Percentiles rank a stretch among this genome's conserved stretches.
Evolutionary conservation across 2,113 vertebrate species (phyloP).

Genomic region (Anolis sagrei): DNA sequence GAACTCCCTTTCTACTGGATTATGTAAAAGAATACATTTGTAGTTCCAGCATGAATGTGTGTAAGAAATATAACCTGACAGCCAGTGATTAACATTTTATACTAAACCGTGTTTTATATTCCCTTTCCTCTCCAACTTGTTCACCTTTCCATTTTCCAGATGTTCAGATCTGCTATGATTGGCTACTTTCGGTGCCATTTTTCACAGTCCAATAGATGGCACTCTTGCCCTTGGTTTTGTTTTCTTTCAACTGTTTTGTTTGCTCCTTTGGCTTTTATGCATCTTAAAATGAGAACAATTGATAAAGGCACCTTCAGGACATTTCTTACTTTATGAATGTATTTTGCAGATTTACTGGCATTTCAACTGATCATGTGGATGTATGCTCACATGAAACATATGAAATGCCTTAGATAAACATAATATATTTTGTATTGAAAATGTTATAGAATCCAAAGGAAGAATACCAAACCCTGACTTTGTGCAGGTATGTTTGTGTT

Average conservation of each 20-base stretch:
- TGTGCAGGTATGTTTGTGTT: background rate
- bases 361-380: background rate
- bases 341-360: background rate
- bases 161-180: conserved; percentile 23
- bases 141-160: conserved; percentile 34
- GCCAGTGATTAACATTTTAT: conserved; percentile 32
- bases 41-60: background rate
- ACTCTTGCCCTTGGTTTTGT: conserved; percentile 61
- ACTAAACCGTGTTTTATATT: conserved; percentile 14
- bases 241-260: conserved; percentile 38
- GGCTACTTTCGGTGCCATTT: conserved; percentile 41
- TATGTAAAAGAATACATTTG: conserved; percentile 11
- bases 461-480: background rate
- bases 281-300: conserved; percentile 37
- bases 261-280: conserved; percentile 40
- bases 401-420: background rate
- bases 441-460: background rate
- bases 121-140: conserved; percentile 11
- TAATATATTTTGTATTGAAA: background rate
- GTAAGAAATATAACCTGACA: conserved; percentile 18
- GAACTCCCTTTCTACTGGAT: background rate
- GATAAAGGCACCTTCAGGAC: conserved; percentile 30
- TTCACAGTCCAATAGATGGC: conserved; percentile 65
- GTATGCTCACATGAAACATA: background rate
- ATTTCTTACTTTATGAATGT: background rate